These are phyloP conservation scores for Limnothrissa miodon DNA, from an alignment of 2,113 vertebrate species.

Conservation along the genomic window DNA sequence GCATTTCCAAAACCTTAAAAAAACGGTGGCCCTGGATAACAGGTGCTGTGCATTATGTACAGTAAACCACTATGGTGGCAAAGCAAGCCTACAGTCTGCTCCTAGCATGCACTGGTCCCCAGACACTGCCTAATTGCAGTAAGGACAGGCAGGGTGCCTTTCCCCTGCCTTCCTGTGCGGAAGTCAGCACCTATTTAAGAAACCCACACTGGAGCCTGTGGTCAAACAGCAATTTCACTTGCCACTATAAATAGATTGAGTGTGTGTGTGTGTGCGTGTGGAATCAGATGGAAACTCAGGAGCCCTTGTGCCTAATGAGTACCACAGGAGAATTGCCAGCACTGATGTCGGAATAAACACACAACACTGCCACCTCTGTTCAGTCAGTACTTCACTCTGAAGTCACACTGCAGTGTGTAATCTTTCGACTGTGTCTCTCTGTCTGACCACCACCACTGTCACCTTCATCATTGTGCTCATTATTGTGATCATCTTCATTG, in stretches of 20 bases:
- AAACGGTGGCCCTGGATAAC: background rate
- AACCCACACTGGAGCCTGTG: background rate
- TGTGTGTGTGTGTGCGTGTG: background rate
- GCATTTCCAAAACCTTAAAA: too few species aligned
- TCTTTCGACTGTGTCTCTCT: background rate
- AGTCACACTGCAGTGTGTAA: background rate
- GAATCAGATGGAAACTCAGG: background rate
- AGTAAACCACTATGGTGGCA: background rate
- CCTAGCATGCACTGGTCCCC: background rate
- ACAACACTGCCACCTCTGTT: background rate
- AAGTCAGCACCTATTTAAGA: constrained; percentile 7
- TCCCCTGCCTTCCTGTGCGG: background rate
- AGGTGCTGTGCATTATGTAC: background rate
- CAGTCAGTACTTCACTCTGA: background rate
- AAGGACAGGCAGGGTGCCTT: background rate
- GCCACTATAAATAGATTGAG: background rate
- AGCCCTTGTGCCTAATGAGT: background rate
- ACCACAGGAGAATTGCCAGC: background rate
- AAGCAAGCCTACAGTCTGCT: background rate
- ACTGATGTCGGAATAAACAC: background rate
- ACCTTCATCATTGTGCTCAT: background rate
- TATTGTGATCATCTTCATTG: background rate
- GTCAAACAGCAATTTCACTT: background rate
- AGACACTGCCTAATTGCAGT: background rate
- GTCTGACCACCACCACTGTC: background rate